phyloP scores from a whole-genome alignment of 2,113 vertebrate genomes.

The Lichenostomus cassidix region DNA sequence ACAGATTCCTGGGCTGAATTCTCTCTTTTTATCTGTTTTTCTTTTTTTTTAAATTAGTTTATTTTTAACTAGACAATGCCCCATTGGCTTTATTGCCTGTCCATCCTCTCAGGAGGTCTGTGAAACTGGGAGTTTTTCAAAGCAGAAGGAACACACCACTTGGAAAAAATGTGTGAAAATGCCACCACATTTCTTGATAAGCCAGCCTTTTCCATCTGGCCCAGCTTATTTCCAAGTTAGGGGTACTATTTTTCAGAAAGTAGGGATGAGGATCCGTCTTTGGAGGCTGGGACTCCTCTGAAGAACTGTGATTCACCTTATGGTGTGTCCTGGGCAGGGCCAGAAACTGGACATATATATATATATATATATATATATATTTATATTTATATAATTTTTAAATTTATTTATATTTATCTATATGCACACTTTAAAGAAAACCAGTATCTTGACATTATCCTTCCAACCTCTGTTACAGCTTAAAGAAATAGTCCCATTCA shows the following conservation, averaged over 20 bases:
- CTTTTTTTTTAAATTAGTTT: not conserved
- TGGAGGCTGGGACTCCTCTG: not conserved
- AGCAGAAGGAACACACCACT: not conserved
- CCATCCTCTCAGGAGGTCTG: not conserved
- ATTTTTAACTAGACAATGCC: not conserved
- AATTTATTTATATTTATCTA: too few species aligned
- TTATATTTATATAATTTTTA: too few species aligned
- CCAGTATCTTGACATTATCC: not conserved
- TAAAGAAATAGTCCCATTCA: not conserved
- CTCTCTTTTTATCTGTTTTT: accelerated
- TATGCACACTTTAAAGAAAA: not conserved
- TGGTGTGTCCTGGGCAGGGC: too few species aligned
- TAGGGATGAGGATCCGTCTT: not conserved
- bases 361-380: too few species aligned
- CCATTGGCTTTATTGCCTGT: not conserved
- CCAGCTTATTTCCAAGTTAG: not conserved
- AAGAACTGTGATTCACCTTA: not conserved
- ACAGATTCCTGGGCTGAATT: not conserved
- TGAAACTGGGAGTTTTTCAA: not conserved
- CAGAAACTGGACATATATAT: not conserved
- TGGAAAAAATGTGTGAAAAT: not conserved
- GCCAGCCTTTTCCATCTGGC: not conserved
- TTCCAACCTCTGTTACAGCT: not conserved
- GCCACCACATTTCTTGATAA: not conserved
- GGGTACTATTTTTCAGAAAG: not conserved